Base-by-base conservation (phyloP, 2,113 vertebrate genomes). In the Rana temporaria region DNA sequence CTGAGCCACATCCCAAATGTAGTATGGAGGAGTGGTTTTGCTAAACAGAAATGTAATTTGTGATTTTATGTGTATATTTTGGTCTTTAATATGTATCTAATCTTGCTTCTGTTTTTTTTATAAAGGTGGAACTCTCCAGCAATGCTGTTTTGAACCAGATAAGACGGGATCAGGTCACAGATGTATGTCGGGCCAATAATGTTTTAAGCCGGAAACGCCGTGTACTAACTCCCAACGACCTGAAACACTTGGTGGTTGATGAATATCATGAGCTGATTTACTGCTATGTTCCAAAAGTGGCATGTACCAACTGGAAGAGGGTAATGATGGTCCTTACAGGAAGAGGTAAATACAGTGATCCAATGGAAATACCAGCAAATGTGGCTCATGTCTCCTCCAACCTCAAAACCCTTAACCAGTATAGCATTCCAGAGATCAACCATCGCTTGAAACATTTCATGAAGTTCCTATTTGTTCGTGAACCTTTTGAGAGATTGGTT, bases 301-400 rank as follows among this genome's bases (percentile, higher is more conserved):
- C 98, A 30, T 99, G 98, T 80, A 99, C 98, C 88, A 99, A 99
- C 92, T 99, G 98, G 98, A 99, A 99, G 87, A 93, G 98, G 15
- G 96, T 99, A 78, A 98, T 99, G 97, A 99, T 99, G 97, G 98
- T 99, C n/a, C 94, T 99, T 75, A 97, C 93, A 0, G 96, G 97
- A 3, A 94, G 92, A 7, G 97, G 97, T n/a, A 97, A 96, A 81
- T 99, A 98, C 91, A 98, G 91, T 0, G 93, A 99, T 84, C 98
- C 98, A 0, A 99, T 99, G 97, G 96, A 97, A 86, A 99, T 99
- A 85, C 98, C 96, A 0, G 97, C 98, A 78, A 99, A 93, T 0
- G 95, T 98, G 90, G 98, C 98, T 20, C 98, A 99, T 0, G 86
- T 99, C 20, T 93, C 97, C 0, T 95, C 97, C 18, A 99, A 98